phyloP scores from a whole-genome alignment of 2,797 vertebrate species.

The Oreonectes daqikongensis region DNA sequence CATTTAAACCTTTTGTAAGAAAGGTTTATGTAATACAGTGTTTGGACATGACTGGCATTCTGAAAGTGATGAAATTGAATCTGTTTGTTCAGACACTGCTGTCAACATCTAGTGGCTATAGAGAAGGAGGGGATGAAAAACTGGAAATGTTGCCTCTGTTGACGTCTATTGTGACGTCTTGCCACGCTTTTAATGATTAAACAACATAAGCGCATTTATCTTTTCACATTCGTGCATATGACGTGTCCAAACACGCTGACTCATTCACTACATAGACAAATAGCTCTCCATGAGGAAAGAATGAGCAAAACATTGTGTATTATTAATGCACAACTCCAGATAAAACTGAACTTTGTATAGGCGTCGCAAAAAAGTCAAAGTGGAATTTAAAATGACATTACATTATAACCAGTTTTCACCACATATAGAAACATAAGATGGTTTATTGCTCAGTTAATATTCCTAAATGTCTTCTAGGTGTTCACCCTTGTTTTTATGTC shows the following conservation, averaged over 20 bases:
- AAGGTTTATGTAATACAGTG: neutral
- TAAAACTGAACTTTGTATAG: conserved; percentile 9
- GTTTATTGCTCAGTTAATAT: neutral
- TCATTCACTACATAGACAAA: neutral
- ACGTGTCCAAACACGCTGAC: neutral
- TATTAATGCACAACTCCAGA: conserved; percentile 23
- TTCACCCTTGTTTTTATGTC: neutral
- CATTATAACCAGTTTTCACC: conserved; percentile 28
- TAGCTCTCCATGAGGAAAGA: neutral
- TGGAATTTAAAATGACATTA: conserved; percentile 26
- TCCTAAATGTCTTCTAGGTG: neutral
- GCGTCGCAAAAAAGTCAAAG: neutral
- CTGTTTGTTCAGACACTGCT: neutral
- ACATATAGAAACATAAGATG: conserved; percentile 14
- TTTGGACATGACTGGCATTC: neutral
- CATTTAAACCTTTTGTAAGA: too few relatives aligned
- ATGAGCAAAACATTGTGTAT: too few relatives aligned
- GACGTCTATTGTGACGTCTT: neutral
- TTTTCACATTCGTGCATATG: neutral
- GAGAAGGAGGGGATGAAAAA: neutral
- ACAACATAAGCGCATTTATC: neutral
- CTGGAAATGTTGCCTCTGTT: neutral
- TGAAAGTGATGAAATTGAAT: neutral
- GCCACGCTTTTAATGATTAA: neutral
- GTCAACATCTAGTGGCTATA: neutral